These are phyloP conservation scores for Seira sanloemensis DNA, from an alignment of 2,888 invertebrate species.

Conservation along the genomic window DNA sequence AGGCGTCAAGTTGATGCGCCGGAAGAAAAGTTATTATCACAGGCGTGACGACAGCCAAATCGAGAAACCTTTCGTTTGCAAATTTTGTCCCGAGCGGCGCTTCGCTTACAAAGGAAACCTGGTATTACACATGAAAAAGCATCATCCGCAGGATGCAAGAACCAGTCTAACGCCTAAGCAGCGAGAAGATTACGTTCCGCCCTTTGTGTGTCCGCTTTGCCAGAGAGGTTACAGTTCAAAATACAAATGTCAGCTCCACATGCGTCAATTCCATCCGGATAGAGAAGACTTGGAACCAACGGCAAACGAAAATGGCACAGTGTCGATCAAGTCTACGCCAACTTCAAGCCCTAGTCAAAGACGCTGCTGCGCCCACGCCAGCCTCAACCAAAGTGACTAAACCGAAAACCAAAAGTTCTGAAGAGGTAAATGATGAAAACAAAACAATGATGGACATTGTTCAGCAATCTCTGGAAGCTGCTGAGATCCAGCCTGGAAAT, in stretches of 20 bases:
- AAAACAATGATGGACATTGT: not conserved
- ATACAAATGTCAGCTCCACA: slow-evolving; percentile 55
- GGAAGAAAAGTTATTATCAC: slow-evolving; percentile 33
- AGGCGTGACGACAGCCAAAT: slow-evolving; percentile 44
- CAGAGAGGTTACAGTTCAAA: slow-evolving; percentile 40
- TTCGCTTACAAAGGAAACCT: slow-evolving; percentile 56
- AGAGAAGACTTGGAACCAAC: slow-evolving; percentile 28
- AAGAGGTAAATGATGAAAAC: not conserved
- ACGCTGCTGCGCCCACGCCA: not conserved
- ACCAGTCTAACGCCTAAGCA: slow-evolving; percentile 6
- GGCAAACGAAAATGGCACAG: slow-evolving; percentile 17
- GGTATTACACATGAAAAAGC: slow-evolving; percentile 49
- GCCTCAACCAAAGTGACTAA: not conserved
- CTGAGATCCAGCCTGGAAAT: not conserved
- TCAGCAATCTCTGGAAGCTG: not conserved
- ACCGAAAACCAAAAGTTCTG: not conserved
- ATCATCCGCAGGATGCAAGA: slow-evolving; percentile 25
- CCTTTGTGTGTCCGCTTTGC: slow-evolving; percentile 58
- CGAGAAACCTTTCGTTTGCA: slow-evolving; percentile 44
- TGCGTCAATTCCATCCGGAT: slow-evolving; percentile 51
- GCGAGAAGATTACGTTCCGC: slow-evolving; percentile 24
- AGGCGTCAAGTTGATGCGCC: not conserved
- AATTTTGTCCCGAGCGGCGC: slow-evolving; percentile 25
- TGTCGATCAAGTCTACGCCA: not conserved
- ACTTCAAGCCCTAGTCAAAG: not conserved